Base-by-base conservation (phyloP, 53 echinoderm and acorn worm species). In the Apostichopus leukothele region DNA sequence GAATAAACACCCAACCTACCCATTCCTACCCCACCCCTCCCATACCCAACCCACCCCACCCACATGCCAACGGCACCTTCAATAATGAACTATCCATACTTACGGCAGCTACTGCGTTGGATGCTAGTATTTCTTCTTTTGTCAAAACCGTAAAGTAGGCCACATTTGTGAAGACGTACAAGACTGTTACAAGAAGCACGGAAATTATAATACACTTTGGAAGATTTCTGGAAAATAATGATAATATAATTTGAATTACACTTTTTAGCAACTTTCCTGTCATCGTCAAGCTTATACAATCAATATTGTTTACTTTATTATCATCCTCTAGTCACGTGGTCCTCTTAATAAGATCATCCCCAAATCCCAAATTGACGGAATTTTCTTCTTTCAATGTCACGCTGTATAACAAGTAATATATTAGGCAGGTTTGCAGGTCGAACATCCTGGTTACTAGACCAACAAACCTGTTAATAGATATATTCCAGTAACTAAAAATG, bases 101-200 rank as follows among this genome's bases (percentile, higher is more conserved):
- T 60, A 97, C 97, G 91, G 94, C 97, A 19, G 97, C 97, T 0
- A 97, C 97, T 3, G 97, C 97, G 10, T 95, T 90, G 9, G 95
- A 95, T 21, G 88, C 86, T 18, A 95, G 83, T 13, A 97, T 79
- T 39, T 97, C 95, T 19, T 88, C 92, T 4, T 95, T 93, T 1
- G 97, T 90, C 54, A 97, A 84, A 20, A 91, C 97, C 27, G 97
- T 91, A 74, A 97, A 94, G 74, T 97, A 97, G 4, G 95, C 95
- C 53, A 97, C 80, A 66, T 97, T 97, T 16, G 92, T 93, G 10
- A 97, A 68, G 5, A 92, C 94, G 53, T 97, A 97, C 73, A 95
- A 89, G 5, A 92, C 21, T 51, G 93, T 95, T 19, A 95, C 97
- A 6, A 90, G 83, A 14, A 87, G 39, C 9, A 97, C 81, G 1